Conservation (phyloP, 2,888 invertebrate species). For the Mimumesa dahlbomi region DNA sequence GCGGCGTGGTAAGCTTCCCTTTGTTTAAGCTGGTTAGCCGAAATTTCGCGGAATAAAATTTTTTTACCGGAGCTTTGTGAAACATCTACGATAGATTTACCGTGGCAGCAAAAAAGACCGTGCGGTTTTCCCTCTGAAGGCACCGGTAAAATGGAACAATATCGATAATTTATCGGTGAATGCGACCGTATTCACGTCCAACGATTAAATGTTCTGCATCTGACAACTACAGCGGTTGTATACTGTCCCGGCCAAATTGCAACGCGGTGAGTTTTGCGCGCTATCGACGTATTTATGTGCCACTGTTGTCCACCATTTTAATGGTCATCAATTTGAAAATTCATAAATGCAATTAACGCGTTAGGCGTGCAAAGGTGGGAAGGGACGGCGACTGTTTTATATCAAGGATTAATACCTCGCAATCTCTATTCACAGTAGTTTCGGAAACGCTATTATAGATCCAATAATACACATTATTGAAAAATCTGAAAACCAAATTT, state of each 20-base stretch:
- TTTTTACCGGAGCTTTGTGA: not conserved
- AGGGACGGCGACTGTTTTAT: too few species aligned
- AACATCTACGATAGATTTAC: not conserved
- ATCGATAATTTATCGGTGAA: constrained; percentile 59
- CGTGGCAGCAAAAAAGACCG: not conserved
- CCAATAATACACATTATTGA: too few species aligned
- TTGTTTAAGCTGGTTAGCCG: not conserved
- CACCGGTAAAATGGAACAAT: not conserved
- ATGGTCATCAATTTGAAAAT: not conserved
- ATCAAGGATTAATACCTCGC: too few species aligned
- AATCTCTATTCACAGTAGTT: too few species aligned
- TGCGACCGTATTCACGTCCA: constrained; percentile 41
- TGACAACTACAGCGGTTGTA: constrained; percentile 38
- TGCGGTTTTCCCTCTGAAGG: not conserved
- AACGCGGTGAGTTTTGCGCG: constrained; percentile 35
- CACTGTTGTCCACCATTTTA: constrained; percentile 14
- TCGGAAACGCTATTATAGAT: too few species aligned
- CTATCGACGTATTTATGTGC: constrained; percentile 49
- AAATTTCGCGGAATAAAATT: not conserved
- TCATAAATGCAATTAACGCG: too few species aligned
- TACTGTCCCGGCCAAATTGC: constrained; percentile 33
- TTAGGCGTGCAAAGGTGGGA: too few species aligned
- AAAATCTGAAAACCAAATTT: too few species aligned
- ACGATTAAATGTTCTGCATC: constrained; percentile 48
- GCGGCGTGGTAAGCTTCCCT: not conserved